A percentile compares a stretch with the other conserved stretches of the same genome.
These are phyloP conservation scores for Urophycis tenuis DNA, from an alignment of 2,797 vertebrate genomes.

Conservation along the genomic window DNA sequence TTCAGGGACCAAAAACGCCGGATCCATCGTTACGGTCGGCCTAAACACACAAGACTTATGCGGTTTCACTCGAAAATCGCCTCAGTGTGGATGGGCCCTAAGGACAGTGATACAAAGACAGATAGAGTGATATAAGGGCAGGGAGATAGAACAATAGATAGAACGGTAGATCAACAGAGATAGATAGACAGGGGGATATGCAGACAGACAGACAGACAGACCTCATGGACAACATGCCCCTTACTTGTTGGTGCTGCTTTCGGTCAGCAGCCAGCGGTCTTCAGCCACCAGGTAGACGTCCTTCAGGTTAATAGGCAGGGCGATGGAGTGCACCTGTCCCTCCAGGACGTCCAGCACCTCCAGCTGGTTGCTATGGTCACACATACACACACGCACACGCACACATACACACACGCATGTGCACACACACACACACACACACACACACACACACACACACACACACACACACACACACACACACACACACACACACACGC, in stretches of 20 bases:
- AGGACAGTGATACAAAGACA: too few relatives aligned
- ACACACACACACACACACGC: neutral
- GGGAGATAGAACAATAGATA: too few relatives aligned
- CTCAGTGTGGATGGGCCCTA: too few relatives aligned
- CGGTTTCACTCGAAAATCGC: too few relatives aligned
- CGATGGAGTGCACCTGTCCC: conserved; percentile 82
- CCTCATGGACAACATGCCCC: conserved; percentile 9
- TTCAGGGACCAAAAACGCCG: too few relatives aligned
- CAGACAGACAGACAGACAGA: neutral
- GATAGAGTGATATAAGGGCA: neutral
- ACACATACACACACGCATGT: conserved; percentile 28
- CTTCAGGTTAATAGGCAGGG: conserved; percentile 81
- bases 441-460: neutral
- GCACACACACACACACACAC: conserved; percentile 15
- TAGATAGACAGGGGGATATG: neutral
- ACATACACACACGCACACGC: conserved; percentile 29
- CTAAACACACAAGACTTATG: too few relatives aligned
- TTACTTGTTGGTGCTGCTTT: conserved; percentile 82
- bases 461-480: conserved; percentile 24
- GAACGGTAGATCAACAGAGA: neutral
- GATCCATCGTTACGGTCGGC: too few relatives aligned
- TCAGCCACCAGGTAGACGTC: conserved; percentile 86
- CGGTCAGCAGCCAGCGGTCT: conserved; percentile 90
- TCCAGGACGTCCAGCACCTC: conserved; percentile 89
- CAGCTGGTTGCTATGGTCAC: conserved; percentile 72